Base-by-base conservation (phyloP, 2,113 vertebrate species). In the Myrmecobius fasciatus region DNA sequence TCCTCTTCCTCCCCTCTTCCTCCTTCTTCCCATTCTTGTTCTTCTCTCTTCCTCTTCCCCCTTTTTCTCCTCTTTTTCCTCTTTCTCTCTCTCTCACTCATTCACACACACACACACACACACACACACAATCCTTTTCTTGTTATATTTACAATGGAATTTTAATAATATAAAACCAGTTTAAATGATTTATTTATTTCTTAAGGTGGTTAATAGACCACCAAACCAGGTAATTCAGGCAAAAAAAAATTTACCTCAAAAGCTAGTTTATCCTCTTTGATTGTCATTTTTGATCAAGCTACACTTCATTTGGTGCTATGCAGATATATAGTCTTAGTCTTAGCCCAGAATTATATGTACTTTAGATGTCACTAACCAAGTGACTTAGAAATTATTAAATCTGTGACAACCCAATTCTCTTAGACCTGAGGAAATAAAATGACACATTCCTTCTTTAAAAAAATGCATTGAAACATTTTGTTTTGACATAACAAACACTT, bases 341-440 rank as follows among this genome's bases (percentile, higher is more conserved):
- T 93, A 54, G 25, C 92, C 93, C 14, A 92, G 25, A 92, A 91
- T 60, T 3, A 10, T 75, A 88, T 95, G 96, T 96, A 75, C 54
- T 95, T 97, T 46, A 94, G 31, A 46, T 56, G 90, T 83, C n/a
- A 93, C 49, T 92, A 92, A 95, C 83, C 92, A 96, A 92, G 88
- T 93, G 43, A 22, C 28, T 54, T 91, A 53, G 67, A 89, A 94
- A 91, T 89, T 47, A 91, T 88, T 67, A 90, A 90, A 92, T 28
- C 53, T 97, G 25, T 91, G 26, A 96, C 49, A 92, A 92, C 91
- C 67, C 36, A 94, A n/a, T 95, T 83, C 67, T 83, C 67, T 83
- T 83, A 83, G 67, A 83, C 67, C 67, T 83, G 36, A 26, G 67
- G 67, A 83, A 43, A 83, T 83, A 83, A 83, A 83, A 83, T 83